Evolutionary conservation across 2,797 vertebrate genomes (phyloP), one percentile per base, ranked within the genome.

Genomic region (Gymnopithys bicolor): DNA sequence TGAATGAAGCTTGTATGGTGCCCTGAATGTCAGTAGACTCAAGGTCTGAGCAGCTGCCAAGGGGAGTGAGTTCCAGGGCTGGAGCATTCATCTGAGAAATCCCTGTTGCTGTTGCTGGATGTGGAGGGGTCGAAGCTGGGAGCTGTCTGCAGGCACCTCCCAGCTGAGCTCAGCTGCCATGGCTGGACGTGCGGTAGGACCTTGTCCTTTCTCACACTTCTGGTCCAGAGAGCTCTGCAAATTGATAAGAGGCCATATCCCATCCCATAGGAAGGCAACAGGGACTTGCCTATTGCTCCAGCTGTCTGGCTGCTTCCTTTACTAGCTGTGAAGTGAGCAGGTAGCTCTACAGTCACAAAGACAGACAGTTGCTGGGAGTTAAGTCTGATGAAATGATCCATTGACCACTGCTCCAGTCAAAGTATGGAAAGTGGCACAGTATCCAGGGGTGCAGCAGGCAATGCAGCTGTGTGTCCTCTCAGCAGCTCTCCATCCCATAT

Each of bases 11-110:
- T 84, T 91, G 59, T 71, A 15, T 15, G 22, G 76, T 84, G 93
- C 45, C 76, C 84, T 85, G 90, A 95, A 96, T 86, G 91, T 95
- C 86, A 78, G 74, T 87, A 62, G 79, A 90, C 79, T 94, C 46
- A 80, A 93, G 74, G 86, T 86, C 82, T 95, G 79, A 94, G 79
- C 4, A 2, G 45, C 74, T 78, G 95, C 92, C 96, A 96, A 91
- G 60, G 19, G 46, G 74, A 93, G 68, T 1, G 15, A 96, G 84
- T 84, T 95, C 67, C 79, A 93, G 73, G 56, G 63, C 13, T 5
- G 89, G 73, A 89, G 55, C 55, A 62, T 56, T 86, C 81, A 48
- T 84, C 76, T 90, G 84, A 85, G 52, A 94, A 96, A 94, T 81
- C 71, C 70, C 23, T 5, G 9, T 62, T 92, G 53, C 33, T 9